A percentile compares a stretch with the other conserved stretches of the same genome.
phyloP scores from a whole-genome alignment of 2,888 invertebrate species.

The Drosophila parthenogenetica region DNA sequence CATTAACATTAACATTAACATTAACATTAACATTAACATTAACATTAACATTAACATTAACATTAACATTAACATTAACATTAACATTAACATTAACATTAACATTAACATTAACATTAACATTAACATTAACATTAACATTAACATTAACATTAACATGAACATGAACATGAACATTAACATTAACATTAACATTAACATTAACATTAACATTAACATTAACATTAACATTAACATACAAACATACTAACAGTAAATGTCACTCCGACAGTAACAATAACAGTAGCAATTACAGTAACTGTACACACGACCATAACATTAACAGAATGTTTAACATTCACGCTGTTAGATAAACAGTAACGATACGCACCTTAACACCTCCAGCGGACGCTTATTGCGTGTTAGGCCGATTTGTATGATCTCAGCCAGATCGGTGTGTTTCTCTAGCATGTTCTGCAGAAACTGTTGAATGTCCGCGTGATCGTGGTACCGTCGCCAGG shows the following conservation, averaged over 20 bases:
- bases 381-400: slow-evolving; percentile 90
- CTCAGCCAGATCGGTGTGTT: slow-evolving; percentile 90
- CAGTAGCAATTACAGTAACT: not conserved
- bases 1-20: too few species aligned
- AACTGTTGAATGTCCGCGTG: slow-evolving; percentile 89
- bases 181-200: too few species aligned
- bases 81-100: not conserved
- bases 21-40: not conserved
- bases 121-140: too few species aligned
- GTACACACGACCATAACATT: not conserved
- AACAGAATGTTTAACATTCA: not conserved
- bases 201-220: too few species aligned
- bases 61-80: not conserved
- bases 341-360: not conserved
- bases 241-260: too few species aligned
- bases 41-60: not conserved
- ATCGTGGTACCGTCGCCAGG: slow-evolving; percentile 92
- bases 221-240: too few species aligned
- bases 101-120: too few species aligned
- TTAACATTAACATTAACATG: too few species aligned
- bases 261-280: too few species aligned
- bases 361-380: slow-evolving; percentile 86
- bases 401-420: slow-evolving; percentile 91
- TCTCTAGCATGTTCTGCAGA: slow-evolving; percentile 89
- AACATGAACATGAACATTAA: too few species aligned